Conservation (phyloP, 2,113 vertebrate species). For the Grus americana region DNA sequence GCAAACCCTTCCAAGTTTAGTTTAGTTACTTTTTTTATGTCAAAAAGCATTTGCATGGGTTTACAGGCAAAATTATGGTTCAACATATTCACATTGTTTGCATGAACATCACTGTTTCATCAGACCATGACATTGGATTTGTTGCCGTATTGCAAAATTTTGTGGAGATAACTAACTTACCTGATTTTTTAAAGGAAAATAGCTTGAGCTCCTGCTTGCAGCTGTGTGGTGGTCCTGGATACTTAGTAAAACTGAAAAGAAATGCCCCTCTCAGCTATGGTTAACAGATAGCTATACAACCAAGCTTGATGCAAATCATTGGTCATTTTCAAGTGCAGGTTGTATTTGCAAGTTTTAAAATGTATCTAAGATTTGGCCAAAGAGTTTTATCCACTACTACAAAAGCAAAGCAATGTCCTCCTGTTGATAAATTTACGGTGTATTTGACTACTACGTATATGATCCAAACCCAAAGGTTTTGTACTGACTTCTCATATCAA, state of each 20-base stretch:
- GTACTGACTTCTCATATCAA: neutral
- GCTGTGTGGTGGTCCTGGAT: neutral
- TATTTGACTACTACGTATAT: neutral
- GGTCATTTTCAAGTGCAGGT: neutral
- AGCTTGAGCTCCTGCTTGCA: slow-evolving; percentile 4
- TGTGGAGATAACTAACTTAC: neutral
- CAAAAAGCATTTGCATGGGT: slow-evolving; percentile 66
- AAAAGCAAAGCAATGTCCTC: neutral
- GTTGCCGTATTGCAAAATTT: slow-evolving; percentile 17
- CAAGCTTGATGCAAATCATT: neutral
- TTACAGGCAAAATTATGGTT: slow-evolving; percentile 61
- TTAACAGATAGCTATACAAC: neutral
- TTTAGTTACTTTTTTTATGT: slow-evolving; percentile 70
- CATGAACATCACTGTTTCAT: slow-evolving; percentile 40
- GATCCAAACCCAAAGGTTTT: neutral
- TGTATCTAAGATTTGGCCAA: neutral
- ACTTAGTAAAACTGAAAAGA: neutral
- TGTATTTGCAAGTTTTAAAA: neutral
- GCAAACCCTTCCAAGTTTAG: slow-evolving; percentile 67
- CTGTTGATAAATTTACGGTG: neutral
- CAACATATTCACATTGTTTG: slow-evolving; percentile 61
- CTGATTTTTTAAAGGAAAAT: neutral
- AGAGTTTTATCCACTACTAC: neutral
- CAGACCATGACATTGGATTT: slow-evolving; percentile 3
- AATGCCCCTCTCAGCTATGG: neutral